Evolutionary conservation across 1,140 invertebrate genomes (phyloP).

Genomic region (Telenomus remus): DNA sequence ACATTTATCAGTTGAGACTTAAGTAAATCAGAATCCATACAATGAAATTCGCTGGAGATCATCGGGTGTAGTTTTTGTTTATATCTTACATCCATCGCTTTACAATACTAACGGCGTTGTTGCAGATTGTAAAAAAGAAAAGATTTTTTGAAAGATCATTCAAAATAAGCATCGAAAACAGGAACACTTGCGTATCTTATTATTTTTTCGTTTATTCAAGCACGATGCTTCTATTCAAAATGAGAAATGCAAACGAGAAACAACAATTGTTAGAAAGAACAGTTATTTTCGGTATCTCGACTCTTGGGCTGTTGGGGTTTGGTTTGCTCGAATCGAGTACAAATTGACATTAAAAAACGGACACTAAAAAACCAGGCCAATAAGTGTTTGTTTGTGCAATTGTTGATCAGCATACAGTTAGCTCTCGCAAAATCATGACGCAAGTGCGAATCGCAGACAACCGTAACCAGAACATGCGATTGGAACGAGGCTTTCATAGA

Average conservation of each 20-base stretch:
- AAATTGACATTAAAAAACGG: slow-evolving; percentile 24
- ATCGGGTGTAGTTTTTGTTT: no score
- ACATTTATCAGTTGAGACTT: slow-evolving; percentile 49
- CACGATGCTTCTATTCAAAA: slow-evolving; percentile 2
- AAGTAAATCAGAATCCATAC: slow-evolving; percentile 56
- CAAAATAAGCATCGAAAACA: slow-evolving; percentile 37
- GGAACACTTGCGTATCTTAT: slow-evolving; percentile 18
- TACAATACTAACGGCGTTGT: slow-evolving; percentile 17
- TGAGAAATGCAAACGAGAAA: no score
- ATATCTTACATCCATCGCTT: slow-evolving; percentile 15
- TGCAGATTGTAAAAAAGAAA: slow-evolving; percentile 1
- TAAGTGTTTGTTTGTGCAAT: slow-evolving; percentile 33
- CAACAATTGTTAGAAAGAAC: no score
- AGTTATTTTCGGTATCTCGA: no score
- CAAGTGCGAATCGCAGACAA: slow-evolving; percentile 7
- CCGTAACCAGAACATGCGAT: slow-evolving; percentile 10
- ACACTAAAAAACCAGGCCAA: slow-evolving; percentile 27
- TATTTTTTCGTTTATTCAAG: slow-evolving; percentile 12
- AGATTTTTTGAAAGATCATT: slow-evolving; percentile 14
- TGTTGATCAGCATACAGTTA: slow-evolving; percentile 6
- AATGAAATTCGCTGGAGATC: slow-evolving; percentile 64
- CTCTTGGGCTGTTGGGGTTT: background rate
- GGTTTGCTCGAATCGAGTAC: background rate
- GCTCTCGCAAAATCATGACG: background rate
- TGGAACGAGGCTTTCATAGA: slow-evolving; percentile 8